Evolutionary conservation across 1,140 invertebrate genomes (phyloP).

Genomic region (Helicoverpa zea): DNA sequence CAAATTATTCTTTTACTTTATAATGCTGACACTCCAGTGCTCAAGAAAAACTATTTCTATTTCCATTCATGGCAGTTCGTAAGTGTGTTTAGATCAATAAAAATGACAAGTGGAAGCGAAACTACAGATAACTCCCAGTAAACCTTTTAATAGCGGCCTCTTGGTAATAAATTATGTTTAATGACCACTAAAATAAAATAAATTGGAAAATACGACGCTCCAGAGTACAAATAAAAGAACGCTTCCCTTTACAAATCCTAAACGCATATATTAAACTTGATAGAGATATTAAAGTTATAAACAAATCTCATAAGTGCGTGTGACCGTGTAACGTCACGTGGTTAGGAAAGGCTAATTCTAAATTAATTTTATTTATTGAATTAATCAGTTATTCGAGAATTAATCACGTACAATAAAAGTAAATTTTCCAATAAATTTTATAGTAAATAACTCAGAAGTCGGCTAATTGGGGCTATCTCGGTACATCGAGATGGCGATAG

Average conservation of each 20-base stretch:
- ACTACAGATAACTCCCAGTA: conserved; percentile 63
- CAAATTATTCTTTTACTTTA: conserved; percentile 33
- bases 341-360: conserved; percentile 1
- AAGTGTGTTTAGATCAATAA: conserved; percentile 57
- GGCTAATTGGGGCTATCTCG: conserved; percentile 67
- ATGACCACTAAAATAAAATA: conserved; percentile 70
- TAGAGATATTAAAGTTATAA: conserved; percentile 54
- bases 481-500: conserved; percentile 69
- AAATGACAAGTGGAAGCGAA: conserved; percentile 61
- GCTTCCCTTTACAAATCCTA: conserved; percentile 52
- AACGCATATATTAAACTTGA: conserved; percentile 48
- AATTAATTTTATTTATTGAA: conserved; percentile 37
- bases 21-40: not conserved
- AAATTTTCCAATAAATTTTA: conserved; percentile 35
- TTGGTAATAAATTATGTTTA: conserved; percentile 72
- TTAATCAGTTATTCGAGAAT: conserved; percentile 22
- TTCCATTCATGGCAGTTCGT: conserved; percentile 12
- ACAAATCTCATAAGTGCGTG: conserved; percentile 29
- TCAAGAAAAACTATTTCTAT: conserved; percentile 41
- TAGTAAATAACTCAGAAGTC: conserved; percentile 49
- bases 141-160: conserved; percentile 63
- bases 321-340: conserved; percentile 31
- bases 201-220: conserved; percentile 66
- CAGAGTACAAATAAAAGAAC: conserved; percentile 52
- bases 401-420: conserved; percentile 42